Evolutionary conservation across 1,140 invertebrate genomes (phyloP).

Genomic region (Philotrypesis tridentata): DNA sequence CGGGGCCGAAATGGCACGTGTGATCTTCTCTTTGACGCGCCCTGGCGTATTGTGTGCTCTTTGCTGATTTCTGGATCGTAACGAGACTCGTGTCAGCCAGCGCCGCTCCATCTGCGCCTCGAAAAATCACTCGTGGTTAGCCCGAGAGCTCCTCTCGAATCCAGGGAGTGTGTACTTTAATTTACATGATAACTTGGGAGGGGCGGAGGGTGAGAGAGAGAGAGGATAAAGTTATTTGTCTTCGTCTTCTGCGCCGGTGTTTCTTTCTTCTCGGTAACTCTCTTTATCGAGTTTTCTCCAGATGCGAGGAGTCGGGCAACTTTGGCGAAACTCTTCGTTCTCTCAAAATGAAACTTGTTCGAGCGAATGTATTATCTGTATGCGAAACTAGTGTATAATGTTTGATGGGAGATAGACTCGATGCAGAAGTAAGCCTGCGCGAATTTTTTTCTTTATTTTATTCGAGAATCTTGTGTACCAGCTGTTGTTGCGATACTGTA

Average conservation of each 20-base stretch:
- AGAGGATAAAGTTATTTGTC: background rate
- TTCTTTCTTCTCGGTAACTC: background rate
- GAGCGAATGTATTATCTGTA: background rate
- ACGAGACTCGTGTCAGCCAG: background rate
- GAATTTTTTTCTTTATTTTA: no score
- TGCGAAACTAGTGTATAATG: background rate
- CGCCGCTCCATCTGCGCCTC: background rate
- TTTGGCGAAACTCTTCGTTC: constrained; percentile 12
- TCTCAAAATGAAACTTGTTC: constrained; percentile 16
- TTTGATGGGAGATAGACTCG: background rate
- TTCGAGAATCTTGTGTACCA: no score
- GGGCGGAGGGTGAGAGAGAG: no score
- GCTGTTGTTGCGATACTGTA: no score
- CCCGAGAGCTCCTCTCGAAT: no score
- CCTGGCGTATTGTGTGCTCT: background rate
- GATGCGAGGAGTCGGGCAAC: background rate
- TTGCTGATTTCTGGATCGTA: background rate
- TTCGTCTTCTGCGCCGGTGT: background rate
- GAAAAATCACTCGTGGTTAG: background rate
- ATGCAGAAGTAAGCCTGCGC: no score
- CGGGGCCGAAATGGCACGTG: background rate
- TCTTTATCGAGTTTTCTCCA: constrained; percentile 12
- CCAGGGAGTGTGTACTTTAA: no score
- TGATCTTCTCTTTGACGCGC: background rate
- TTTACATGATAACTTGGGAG: no score